A percentile compares a stretch with the other conserved stretches of the same genome.
Conservation (phyloP, 2,888 invertebrate genomes). For the Lagria hirta region DNA sequence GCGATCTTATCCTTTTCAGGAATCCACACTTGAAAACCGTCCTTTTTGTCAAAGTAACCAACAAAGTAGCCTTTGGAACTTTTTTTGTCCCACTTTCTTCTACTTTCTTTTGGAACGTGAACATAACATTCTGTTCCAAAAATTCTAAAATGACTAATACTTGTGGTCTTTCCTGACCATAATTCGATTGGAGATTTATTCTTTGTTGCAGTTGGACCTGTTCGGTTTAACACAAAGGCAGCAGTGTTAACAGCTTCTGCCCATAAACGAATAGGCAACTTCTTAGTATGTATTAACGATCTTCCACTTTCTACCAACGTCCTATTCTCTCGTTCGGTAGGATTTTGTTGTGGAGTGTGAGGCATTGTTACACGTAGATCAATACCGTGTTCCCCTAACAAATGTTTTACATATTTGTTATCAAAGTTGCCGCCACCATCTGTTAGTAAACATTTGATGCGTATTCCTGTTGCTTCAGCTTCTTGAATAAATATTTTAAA, state of each 20-base stretch:
- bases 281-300: constrained; percentile 23
- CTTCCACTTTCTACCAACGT: too few relatives aligned
- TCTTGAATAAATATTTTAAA: too few relatives aligned
- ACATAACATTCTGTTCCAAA: constrained; percentile 33
- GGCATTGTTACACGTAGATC: too few relatives aligned
- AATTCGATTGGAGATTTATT: constrained; percentile 24
- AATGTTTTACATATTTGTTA: too few relatives aligned
- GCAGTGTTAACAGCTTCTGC: constrained; percentile 33
- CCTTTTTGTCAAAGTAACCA: constrained; percentile 22
- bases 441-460: too few relatives aligned
- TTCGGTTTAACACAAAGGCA: constrained; percentile 30
- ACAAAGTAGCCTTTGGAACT: constrained; percentile 19
- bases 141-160: constrained; percentile 26
- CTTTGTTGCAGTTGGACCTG: constrained; percentile 22
- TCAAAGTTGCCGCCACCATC: too few relatives aligned
- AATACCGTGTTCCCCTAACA: too few relatives aligned
- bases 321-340: too few relatives aligned
- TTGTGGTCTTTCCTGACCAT: too few relatives aligned
- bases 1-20: constrained; percentile 10
- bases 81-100: constrained; percentile 26
- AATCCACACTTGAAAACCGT: constrained; percentile 22
- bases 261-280: constrained; percentile 27
- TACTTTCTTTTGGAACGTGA: constrained; percentile 30
- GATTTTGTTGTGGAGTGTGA: too few relatives aligned
- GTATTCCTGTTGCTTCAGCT: too few relatives aligned